Conservation (phyloP, 1,140 invertebrate species). For the Temnothorax nylanderi region DNA sequence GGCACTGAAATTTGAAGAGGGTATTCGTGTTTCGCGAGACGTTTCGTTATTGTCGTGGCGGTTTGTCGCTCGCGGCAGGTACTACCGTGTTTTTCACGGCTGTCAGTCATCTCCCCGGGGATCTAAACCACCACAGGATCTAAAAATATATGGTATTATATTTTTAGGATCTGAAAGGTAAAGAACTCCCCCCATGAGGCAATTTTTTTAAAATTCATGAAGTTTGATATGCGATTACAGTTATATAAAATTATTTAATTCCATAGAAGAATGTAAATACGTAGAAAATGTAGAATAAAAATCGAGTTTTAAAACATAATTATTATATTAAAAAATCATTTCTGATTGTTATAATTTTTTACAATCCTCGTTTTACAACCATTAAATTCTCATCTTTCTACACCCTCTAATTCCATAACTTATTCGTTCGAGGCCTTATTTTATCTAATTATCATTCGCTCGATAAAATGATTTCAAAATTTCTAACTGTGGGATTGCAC, state of each 20-base stretch:
- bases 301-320: neutral
- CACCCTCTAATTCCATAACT: neutral
- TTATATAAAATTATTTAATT: neutral
- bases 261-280: neutral
- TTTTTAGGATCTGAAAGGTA: neutral
- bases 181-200: neutral
- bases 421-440: neutral
- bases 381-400: neutral
- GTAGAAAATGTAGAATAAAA: neutral
- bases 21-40: constrained; percentile 50
- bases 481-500: neutral
- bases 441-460: neutral
- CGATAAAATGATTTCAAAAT: constrained; percentile 5
- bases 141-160: neutral
- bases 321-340: neutral
- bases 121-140: neutral
- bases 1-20: constrained; percentile 60
- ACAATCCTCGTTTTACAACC: neutral
- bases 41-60: constrained; percentile 38
- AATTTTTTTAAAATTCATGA: neutral
- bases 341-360: neutral
- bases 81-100: constrained; percentile 44
- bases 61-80: constrained; percentile 42
- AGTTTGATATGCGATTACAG: neutral
- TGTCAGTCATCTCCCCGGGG: constrained; percentile 22